Evolutionary conservation across 1,140 invertebrate species (phyloP), one percentile per base, ranked within the genome.

Genomic region (Bombyx mandarina): DNA sequence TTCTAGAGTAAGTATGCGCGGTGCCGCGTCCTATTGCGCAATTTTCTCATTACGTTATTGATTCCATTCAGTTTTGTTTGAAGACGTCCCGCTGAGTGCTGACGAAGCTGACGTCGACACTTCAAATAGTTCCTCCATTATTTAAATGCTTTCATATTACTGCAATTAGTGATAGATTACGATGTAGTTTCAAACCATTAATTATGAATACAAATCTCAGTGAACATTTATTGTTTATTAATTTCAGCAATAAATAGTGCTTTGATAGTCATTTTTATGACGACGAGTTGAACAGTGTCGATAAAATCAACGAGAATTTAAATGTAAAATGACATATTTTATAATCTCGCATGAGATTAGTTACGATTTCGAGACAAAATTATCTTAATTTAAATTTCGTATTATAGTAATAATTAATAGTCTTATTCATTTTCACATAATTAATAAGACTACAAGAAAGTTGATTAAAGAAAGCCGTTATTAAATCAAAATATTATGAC

Each of bases 1-100:
- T 5, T 22, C 1, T 35, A 35, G 26, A 35, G 26, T 35, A 35
- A 35, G 26, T 35, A 5, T 35, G 26, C 4, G 26, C 4, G 26
- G 26, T 35, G 73, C 60, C 54, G 58, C 54, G 51, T 60, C 58
- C 66, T 50, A 66, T 84, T 81, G 75, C 75, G 79, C 77, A 84
- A 84, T 84, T 76, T 67, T 68, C 67, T 79, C 79, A 84, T 82
- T 82, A 84, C 74, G 74, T 78, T 81, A 82, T 82, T 81, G 77
- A 81, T 82, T 79, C 81, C 78, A 74, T 73, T 65, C 64, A 73
- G 77, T 84, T 77, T 70, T 73, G 73, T 70, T 71, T 69, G 66
- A 58, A 56, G 78, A 71, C 72, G 53, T 70, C 81, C 79, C 73
- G 75, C 79, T 77, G 77, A 12, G 73, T 50, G 56, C 18, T 61